These are phyloP conservation scores for Rotaria sp. DNA, from an alignment of 2,888 invertebrate species.

Conservation along the genomic window DNA sequence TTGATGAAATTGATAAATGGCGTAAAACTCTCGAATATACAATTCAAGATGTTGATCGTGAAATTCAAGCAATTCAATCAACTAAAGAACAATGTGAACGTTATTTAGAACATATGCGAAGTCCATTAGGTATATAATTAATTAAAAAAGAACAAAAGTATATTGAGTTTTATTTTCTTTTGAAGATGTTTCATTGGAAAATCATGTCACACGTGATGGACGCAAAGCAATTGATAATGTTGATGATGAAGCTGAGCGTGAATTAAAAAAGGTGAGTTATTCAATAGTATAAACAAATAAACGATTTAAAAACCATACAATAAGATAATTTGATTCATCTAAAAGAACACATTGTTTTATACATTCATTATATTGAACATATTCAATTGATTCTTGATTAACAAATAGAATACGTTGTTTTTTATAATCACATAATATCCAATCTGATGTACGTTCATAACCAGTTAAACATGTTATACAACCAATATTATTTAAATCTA, in stretches of 20 bases:
- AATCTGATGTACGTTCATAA: background rate
- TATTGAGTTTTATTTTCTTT: background rate
- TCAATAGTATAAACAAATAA: background rate
- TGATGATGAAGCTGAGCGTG: slow-evolving; percentile 53
- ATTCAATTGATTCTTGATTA: background rate
- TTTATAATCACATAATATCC: background rate
- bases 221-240: slow-evolving; percentile 53
- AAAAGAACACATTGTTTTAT: background rate
- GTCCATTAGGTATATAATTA: slow-evolving; percentile 29
- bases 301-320: slow-evolving; percentile 10
- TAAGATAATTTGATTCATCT: background rate
- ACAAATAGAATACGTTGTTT: background rate
- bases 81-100: slow-evolving; percentile 38
- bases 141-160: background rate
- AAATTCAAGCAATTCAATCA: slow-evolving; percentile 42
- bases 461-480: background rate
- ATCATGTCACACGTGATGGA: slow-evolving; percentile 53
- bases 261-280: slow-evolving; percentile 51
- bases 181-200: slow-evolving; percentile 51
- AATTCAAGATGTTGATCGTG: slow-evolving; percentile 51
- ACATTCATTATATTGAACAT: background rate
- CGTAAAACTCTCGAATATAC: slow-evolving; percentile 54
- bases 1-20: slow-evolving; percentile 55
- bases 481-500: background rate
- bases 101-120: slow-evolving; percentile 35